A percentile compares a stretch with the other conserved stretches of the same genome.
These are phyloP conservation scores for Aphidius colemani DNA, from an alignment of 2,888 invertebrate genomes.

Conservation along the genomic window DNA sequence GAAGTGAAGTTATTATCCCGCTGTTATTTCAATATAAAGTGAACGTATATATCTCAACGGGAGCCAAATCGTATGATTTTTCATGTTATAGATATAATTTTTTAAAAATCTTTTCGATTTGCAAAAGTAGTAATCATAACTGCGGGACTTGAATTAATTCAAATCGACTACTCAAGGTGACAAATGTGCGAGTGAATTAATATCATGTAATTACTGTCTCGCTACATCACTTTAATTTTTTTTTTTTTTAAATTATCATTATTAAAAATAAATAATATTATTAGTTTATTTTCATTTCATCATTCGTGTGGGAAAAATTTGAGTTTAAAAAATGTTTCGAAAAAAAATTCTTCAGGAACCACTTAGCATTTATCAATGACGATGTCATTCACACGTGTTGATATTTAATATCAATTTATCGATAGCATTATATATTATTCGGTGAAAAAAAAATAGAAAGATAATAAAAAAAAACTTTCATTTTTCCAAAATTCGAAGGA, in stretches of 20 bases:
- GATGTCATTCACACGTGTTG: constrained; percentile 9
- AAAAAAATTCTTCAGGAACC: constrained; percentile 37
- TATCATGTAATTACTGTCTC: too few species aligned
- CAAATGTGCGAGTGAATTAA: too few species aligned
- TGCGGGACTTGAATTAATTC: too few species aligned
- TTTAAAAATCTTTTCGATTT: too few species aligned
- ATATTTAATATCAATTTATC: constrained; percentile 24
- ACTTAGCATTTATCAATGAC: constrained; percentile 46
- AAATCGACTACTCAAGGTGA: too few species aligned
- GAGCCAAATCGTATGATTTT: too few species aligned
- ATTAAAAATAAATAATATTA: neutral
- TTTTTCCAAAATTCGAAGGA: neutral
- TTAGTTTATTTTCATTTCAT: neutral
- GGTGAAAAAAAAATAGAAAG: neutral
- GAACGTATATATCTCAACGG: too few species aligned
- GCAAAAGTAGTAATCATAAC: too few species aligned
- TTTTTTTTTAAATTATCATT: neutral
- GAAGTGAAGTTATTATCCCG: too few species aligned
- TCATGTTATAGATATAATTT: too few species aligned
- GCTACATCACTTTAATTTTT: too few species aligned
- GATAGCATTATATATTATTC: constrained; percentile 10
- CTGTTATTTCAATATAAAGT: too few species aligned
- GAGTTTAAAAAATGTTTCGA: constrained; percentile 2
- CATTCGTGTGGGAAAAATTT: constrained; percentile 23
- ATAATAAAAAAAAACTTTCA: constrained; percentile 19